These are phyloP conservation scores for Podarcis lilfordi DNA, from an alignment of 2,797 vertebrate species.

Conservation along the genomic window DNA sequence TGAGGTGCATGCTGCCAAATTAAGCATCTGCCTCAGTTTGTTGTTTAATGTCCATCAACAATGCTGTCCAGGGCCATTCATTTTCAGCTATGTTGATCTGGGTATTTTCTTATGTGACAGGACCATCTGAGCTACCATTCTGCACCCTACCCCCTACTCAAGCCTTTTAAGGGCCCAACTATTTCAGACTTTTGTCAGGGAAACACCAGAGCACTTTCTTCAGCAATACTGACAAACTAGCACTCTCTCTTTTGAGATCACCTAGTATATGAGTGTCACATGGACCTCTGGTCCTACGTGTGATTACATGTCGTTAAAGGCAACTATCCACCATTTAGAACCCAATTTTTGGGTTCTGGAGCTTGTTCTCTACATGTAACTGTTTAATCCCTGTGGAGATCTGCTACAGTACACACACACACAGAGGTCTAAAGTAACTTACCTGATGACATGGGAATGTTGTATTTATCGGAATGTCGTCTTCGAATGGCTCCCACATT, in stretches of 20 bases:
- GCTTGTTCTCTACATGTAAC: rapidly evolving
- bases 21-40: constrained; percentile 47
- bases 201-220: constrained; percentile 19
- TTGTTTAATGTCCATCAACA: constrained; percentile 22
- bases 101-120: constrained; percentile 37
- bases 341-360: not conserved
- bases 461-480: constrained; percentile 98
- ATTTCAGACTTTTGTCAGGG: constrained; percentile 41
- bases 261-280: not conserved
- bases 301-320: not conserved
- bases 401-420: constrained; percentile 51
- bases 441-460: constrained; percentile 98
- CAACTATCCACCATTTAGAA: not conserved
- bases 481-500: constrained; percentile 98
- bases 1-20: constrained; percentile 35
- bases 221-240: constrained; percentile 32
- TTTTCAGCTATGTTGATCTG: constrained; percentile 50
- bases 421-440: constrained; percentile 60
- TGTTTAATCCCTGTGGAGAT: not conserved
- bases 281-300: not conserved
- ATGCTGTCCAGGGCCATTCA: constrained; percentile 31
- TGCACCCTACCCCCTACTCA: constrained; percentile 27
- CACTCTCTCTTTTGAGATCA: not conserved
- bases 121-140: not conserved
- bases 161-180: constrained; percentile 42